These are phyloP conservation scores for Cyrtorhinus lividipennis DNA, from an alignment of 1,140 invertebrate genomes.

Conservation along the genomic window DNA sequence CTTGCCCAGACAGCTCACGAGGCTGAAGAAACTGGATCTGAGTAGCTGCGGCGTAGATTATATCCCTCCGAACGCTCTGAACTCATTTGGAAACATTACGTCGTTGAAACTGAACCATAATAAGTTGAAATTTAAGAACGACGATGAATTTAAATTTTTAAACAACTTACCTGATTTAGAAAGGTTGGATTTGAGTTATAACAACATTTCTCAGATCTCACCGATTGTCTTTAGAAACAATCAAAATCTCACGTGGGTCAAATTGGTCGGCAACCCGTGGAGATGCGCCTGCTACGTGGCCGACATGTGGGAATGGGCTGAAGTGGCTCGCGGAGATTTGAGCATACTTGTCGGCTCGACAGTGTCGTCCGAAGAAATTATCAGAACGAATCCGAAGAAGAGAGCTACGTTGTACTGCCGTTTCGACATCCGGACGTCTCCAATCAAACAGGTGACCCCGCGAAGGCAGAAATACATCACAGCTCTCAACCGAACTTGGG, in stretches of 20 bases:
- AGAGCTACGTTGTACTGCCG: constrained; percentile 47
- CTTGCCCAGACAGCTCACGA: constrained; percentile 45
- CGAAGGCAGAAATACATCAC: constrained; percentile 41
- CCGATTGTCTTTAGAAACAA: constrained; percentile 39
- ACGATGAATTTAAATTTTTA: constrained; percentile 38
- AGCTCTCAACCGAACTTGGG: constrained; percentile 48
- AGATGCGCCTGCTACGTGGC: constrained; percentile 50
- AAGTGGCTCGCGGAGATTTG: constrained; percentile 44
- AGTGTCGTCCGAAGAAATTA: constrained; percentile 39
- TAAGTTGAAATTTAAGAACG: constrained; percentile 32
- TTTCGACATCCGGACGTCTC: constrained; percentile 42
- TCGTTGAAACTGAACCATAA: constrained; percentile 46
- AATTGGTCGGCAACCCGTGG: constrained; percentile 52
- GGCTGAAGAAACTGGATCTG: constrained; percentile 45
- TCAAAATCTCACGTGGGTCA: constrained; percentile 39
- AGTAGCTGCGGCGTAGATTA: constrained; percentile 46
- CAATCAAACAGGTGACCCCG: constrained; percentile 34
- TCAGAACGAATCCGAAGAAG: constrained; percentile 39
- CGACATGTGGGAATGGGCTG: constrained; percentile 57
- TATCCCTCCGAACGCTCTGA: constrained; percentile 44
- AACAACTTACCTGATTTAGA: constrained; percentile 41
- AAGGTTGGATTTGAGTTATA: constrained; percentile 45
- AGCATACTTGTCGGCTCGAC: constrained; percentile 47
- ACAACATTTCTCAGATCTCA: constrained; percentile 43
- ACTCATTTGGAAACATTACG: constrained; percentile 43